Base-by-base conservation (phyloP, 1,140 invertebrate genomes). In the Hestina assimilis region DNA sequence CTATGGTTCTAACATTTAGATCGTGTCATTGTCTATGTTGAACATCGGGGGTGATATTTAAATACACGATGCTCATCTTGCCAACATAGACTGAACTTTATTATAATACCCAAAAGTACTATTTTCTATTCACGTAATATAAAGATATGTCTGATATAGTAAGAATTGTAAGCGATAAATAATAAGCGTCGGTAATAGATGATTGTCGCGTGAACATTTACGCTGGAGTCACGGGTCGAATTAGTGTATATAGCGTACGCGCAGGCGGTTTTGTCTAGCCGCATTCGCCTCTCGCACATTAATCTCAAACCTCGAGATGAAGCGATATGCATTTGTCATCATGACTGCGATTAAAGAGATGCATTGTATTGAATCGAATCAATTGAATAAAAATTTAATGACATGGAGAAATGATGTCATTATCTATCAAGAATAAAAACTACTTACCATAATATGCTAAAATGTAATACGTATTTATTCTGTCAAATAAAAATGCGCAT, bases 261-360 rank as follows among this genome's bases (percentile, higher is more conserved):
- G 73, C 69, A 72, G 69, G 69, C 75, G 76, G 73, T 70, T 80
- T 83, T 79, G 82, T 87, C 77, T 84, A 80, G 75, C 68, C 56
- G 55, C 56, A 52, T 67, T 70, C 68, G 60, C 66, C 76, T 72
- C 68, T 69, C 69, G 70, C 63, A 69, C 83, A 87, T 87, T 87
- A 87, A 87, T 87, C 84, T 84, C 65, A 51, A 35, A 57, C 52
- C 73, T 59, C 35, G 70, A 84, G 81, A 87, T 87, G 83, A 82
- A 87, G 75, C 74, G 81, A 83, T 86, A 83, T 72, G 63, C 72
- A 87, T 87, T 86, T 86, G 75, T 87, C 83, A 86, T 86, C 73
- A 59, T 78, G 79, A 76, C 75, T 61, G 62, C 75, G 80, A 84
- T 86, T 80, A 80, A 75, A 31, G 72, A 79, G 74, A 81, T 72